Evolutionary conservation across 2,888 invertebrate genomes (phyloP).

Genomic region (Euplagia quadripunctaria): DNA sequence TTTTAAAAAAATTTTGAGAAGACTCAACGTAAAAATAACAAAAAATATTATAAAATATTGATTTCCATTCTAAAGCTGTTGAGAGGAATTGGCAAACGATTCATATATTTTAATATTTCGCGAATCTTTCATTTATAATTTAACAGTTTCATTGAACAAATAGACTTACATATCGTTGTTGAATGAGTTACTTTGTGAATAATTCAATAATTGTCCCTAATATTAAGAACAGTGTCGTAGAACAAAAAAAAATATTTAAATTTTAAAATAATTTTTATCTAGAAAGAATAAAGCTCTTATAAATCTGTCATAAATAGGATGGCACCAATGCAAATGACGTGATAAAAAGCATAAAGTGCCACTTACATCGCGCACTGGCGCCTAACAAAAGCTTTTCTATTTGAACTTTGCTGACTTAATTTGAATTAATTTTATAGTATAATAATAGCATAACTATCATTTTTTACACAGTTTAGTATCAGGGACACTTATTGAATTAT

Average conservation of each 20-base stretch:
- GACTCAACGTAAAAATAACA: too few relatives aligned
- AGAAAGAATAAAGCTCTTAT: neutral
- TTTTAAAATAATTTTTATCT: neutral
- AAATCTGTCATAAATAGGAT: neutral
- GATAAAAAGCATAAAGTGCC: slow-evolving; percentile 2
- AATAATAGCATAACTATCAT: neutral
- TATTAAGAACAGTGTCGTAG: too few relatives aligned
- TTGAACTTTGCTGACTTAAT: neutral
- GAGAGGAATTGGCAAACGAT: too few relatives aligned
- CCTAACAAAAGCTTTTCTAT: neutral
- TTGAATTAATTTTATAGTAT: neutral
- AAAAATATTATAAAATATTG: too few relatives aligned
- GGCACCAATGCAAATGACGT: neutral
- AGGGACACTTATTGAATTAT: neutral
- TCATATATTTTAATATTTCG: too few relatives aligned
- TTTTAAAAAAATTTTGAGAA: too few relatives aligned
- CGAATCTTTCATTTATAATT: too few relatives aligned
- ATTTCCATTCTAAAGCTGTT: too few relatives aligned
- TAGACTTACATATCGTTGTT: too few relatives aligned
- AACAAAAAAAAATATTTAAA: neutral
- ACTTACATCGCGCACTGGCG: neutral
- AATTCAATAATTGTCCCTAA: too few relatives aligned
- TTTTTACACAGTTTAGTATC: neutral
- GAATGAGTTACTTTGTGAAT: too few relatives aligned
- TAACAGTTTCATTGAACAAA: too few relatives aligned